These are phyloP conservation scores for Drosophila sechellia DNA, from an alignment of 1,140 invertebrate species.

Conservation along the genomic window DNA sequence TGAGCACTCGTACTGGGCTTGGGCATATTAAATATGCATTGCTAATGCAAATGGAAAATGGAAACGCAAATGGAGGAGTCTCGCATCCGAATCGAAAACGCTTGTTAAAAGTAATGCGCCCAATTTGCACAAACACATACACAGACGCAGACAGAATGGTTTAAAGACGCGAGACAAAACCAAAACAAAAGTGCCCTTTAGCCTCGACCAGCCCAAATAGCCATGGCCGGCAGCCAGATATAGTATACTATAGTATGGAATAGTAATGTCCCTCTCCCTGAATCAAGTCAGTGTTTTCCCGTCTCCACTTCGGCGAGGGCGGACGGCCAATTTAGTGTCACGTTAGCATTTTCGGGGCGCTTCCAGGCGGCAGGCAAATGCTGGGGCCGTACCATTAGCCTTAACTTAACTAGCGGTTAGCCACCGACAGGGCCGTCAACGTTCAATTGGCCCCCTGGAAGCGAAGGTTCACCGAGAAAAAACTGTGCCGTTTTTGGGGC, in stretches of 20 bases:
- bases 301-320: constrained; percentile 17
- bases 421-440: constrained; percentile 70
- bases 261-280: background rate
- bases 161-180: constrained; percentile 36
- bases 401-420: constrained; percentile 72
- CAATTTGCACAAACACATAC: constrained; percentile 53
- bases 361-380: constrained; percentile 63
- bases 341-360: constrained; percentile 76
- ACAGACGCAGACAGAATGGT: constrained; percentile 16
- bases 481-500: background rate
- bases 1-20: constrained; percentile 19
- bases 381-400: constrained; percentile 69
- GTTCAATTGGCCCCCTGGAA: constrained; percentile 71
- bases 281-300: constrained; percentile 3
- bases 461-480: constrained; percentile 29
- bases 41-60: constrained; percentile 68
- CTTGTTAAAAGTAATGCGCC: constrained; percentile 78
- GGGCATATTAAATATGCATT: constrained; percentile 73
- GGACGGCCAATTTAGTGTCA: constrained; percentile 77
- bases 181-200: constrained; percentile 80
- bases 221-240: constrained; percentile 34
- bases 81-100: constrained; percentile 50
- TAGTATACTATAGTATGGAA: no score
- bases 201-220: constrained; percentile 69
- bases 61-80: constrained; percentile 53